A percentile compares a stretch with the other conserved stretches of the same genome.
Evolutionary conservation across 2,888 invertebrate genomes (phyloP).

Genomic region (Podabrus alpinus): DNA sequence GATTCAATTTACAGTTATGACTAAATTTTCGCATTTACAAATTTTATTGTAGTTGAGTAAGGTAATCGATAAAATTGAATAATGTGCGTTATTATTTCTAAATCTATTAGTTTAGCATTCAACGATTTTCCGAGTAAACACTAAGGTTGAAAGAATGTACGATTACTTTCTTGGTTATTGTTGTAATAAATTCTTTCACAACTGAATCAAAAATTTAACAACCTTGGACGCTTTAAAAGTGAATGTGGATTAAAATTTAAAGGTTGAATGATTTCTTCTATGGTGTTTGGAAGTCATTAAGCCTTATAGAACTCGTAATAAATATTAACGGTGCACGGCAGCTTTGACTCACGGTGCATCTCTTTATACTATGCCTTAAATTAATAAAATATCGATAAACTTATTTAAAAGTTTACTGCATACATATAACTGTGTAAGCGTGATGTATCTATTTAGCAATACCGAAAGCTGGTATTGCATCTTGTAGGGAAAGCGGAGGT

Average conservation of each 20-base stretch:
- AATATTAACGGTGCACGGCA: background rate
- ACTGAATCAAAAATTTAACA: constrained; percentile 12
- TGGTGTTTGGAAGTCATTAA: background rate
- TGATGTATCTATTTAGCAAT: constrained; percentile 6
- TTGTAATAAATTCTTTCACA: background rate
- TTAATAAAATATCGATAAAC: background rate
- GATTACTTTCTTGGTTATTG: background rate
- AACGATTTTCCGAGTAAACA: background rate
- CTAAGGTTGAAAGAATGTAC: background rate
- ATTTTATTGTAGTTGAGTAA: background rate
- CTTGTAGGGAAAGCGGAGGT: constrained; percentile 21
- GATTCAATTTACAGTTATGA: background rate
- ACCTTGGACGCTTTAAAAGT: constrained; percentile 34
- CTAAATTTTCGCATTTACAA: background rate
- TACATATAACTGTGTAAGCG: background rate
- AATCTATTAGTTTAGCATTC: background rate
- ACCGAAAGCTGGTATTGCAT: constrained; percentile 15
- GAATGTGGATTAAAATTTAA: constrained; percentile 27
- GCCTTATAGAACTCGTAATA: background rate
- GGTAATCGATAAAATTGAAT: background rate
- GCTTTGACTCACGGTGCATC: background rate
- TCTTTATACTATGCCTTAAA: background rate
- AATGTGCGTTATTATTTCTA: background rate
- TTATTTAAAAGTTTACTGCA: background rate
- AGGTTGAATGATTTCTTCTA: constrained; percentile 27